Percentiles rank a stretch among this genome's conserved stretches.
phyloP scores from a whole-genome alignment of 2,113 vertebrate genomes.

The Ifrita kowaldi region DNA sequence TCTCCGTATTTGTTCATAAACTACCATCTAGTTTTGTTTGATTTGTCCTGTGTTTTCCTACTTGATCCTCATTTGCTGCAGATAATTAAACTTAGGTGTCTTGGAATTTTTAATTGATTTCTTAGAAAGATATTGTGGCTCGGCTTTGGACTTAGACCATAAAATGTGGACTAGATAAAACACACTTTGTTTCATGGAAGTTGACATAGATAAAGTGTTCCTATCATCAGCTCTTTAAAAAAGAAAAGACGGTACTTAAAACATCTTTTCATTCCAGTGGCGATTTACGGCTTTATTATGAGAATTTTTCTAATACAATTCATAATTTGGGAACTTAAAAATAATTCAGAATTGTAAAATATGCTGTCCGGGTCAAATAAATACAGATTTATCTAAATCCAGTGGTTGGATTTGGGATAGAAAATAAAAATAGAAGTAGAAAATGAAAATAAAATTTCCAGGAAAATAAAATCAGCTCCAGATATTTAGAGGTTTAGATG shows the following conservation, averaged over 20 bases:
- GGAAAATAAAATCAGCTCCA: background rate
- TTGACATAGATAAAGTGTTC: background rate
- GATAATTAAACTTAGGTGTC: background rate
- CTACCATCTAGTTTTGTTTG: background rate
- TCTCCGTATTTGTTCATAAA: background rate
- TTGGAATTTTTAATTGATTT: background rate
- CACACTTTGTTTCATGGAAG: background rate
- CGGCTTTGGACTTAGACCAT: background rate
- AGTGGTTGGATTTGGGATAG: accelerated
- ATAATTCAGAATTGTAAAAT: background rate
- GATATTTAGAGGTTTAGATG: background rate
- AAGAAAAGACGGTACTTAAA: background rate
- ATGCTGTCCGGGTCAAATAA: background rate
- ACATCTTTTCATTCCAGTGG: background rate
- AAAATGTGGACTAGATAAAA: background rate
- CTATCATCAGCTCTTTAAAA: background rate
- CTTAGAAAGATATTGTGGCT: background rate
- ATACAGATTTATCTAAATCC: background rate
- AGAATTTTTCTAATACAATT: background rate
- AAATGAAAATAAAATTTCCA: background rate
- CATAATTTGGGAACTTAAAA: background rate
- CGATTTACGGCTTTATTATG: accelerated
- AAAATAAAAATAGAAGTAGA: background rate
- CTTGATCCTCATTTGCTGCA: background rate
- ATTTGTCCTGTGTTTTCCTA: background rate